Percentiles rank a stretch among this genome's conserved stretches.
These are phyloP conservation scores for Acrossocheilus wenchowensis DNA, from an alignment of 2,797 vertebrate genomes.

Conservation along the genomic window DNA sequence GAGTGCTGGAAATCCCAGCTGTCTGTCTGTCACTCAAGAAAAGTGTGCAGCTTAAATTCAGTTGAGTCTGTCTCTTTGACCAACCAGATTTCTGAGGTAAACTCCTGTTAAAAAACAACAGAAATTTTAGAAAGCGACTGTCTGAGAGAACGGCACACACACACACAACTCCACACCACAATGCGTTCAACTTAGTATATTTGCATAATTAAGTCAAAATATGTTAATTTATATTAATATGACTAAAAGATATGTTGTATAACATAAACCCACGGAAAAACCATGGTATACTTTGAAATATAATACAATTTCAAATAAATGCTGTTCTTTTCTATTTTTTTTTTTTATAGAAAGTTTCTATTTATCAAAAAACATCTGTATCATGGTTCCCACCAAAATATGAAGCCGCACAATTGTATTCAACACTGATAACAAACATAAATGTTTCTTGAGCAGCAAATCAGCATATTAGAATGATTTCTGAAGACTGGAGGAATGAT, in stretches of 20 bases:
- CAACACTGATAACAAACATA: too few relatives aligned
- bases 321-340: too few relatives aligned
- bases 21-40: conserved; percentile 9
- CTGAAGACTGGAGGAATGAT: too few relatives aligned
- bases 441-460: too few relatives aligned
- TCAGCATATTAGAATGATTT: too few relatives aligned
- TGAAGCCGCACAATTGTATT: too few relatives aligned
- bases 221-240: neutral
- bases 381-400: too few relatives aligned
- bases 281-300: neutral
- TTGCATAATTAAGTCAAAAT: neutral
- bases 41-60: neutral
- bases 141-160: neutral
- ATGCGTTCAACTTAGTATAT: neutral
- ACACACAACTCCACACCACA: neutral
- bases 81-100: neutral
- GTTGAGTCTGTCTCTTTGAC: neutral
- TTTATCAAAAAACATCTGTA: too few relatives aligned
- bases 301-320: neutral
- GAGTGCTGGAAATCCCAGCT: neutral
- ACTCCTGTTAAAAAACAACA: neutral
- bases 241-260: neutral
- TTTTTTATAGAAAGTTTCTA: too few relatives aligned
- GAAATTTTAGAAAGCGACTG: neutral
- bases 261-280: neutral